Percentiles rank a stretch among this genome's conserved stretches.
Conservation (phyloP, 2,113 vertebrate species). For the Meles meles region DNA sequence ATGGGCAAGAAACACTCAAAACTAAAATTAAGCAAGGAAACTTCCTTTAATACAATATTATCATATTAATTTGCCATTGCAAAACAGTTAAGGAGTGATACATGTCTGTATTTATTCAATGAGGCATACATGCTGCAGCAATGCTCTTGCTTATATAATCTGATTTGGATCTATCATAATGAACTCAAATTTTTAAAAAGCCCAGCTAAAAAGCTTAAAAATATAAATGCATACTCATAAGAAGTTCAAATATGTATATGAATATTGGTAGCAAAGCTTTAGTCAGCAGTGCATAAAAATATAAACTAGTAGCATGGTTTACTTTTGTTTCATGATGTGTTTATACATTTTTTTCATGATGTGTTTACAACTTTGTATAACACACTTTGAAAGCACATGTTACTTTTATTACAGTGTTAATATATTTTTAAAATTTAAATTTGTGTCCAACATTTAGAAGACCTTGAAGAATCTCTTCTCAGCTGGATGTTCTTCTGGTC, state of each 20-base stretch:
- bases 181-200: background rate
- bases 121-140: background rate
- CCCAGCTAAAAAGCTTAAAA: background rate
- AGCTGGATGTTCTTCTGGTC: background rate
- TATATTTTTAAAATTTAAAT: constrained; percentile 21
- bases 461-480: background rate
- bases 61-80: background rate
- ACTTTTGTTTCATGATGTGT: background rate
- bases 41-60: background rate
- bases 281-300: constrained; percentile 2
- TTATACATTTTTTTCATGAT: background rate
- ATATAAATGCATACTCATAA: background rate
- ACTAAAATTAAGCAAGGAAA: background rate
- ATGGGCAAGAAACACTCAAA: background rate
- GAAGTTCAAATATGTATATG: background rate
- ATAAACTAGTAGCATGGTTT: background rate
- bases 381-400: background rate
- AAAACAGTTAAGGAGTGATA: background rate
- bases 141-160: background rate
- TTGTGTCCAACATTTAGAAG: background rate
- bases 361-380: background rate
- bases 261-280: background rate
- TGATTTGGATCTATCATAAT: background rate
- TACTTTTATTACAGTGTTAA: constrained; percentile 24
- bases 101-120: background rate